Percentiles rank a stretch among this genome's conserved stretches.
Evolutionary conservation across 1,140 invertebrate species (phyloP).

Genomic region (Heterodera schachtii): DNA sequence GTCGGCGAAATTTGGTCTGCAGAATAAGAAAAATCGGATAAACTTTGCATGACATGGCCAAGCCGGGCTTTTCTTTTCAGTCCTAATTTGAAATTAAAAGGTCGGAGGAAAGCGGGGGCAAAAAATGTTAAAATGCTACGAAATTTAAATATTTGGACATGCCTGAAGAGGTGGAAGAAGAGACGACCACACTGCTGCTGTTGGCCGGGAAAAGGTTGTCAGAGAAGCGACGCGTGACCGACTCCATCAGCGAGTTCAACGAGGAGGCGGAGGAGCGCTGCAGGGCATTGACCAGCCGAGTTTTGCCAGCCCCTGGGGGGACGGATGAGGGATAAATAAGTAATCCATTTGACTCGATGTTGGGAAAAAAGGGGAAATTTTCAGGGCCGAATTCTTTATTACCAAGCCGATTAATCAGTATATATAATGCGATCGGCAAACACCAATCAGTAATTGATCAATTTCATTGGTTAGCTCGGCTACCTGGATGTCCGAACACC

Average conservation of each 20-base stretch:
- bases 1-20: not conserved
- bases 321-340: not conserved
- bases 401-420: no score
- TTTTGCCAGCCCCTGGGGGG: conserved; percentile 78
- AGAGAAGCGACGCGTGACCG: conserved; percentile 60
- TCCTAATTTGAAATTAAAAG: no score
- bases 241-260: conserved; percentile 54
- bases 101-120: no score
- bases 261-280: conserved; percentile 65
- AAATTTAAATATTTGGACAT: not conserved
- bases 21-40: no score
- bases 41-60: no score
- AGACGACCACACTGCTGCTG: conserved; percentile 5
- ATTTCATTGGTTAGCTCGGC: not conserved
- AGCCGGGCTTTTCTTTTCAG: no score
- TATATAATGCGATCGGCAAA: conserved; percentile 1
- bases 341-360: not conserved
- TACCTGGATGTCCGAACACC: conserved; percentile 71
- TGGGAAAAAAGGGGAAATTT: no score
- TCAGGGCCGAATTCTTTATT: no score
- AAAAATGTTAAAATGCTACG: no score
- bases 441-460: no score
- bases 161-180: not conserved
- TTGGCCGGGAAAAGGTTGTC: conserved; percentile 46
- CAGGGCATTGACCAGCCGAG: conserved; percentile 75